Evolutionary conservation across 2,113 vertebrate species (phyloP).

Genomic region (Thalassoma bifasciatum): DNA sequence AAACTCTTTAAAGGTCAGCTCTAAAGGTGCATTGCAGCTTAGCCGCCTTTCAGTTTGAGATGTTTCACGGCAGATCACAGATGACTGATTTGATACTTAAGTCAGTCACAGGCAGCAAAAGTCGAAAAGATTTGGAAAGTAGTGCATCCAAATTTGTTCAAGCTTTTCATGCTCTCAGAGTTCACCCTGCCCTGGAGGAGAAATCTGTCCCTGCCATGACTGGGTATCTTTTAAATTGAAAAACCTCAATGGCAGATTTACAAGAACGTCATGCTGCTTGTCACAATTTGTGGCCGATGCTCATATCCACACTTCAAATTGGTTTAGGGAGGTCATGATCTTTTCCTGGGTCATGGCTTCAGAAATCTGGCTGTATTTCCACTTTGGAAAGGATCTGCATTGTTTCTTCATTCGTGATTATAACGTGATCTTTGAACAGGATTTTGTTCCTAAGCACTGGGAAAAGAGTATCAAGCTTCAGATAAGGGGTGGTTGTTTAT

Average conservation of each 20-base stretch:
- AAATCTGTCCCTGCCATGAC: conserved; percentile 16
- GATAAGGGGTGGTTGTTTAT: neutral
- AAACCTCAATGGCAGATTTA: neutral
- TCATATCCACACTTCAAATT: neutral
- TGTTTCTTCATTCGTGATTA: neutral
- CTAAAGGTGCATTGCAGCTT: neutral
- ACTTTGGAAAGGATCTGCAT: neutral
- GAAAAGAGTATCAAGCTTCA: neutral
- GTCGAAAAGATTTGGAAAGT: neutral
- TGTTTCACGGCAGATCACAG: conserved; percentile 6
- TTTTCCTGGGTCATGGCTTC: neutral
- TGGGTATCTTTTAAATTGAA: neutral
- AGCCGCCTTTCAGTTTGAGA: neutral
- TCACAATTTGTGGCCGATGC: neutral
- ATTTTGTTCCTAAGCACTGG: conserved; percentile 17
- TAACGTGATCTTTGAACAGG: neutral
- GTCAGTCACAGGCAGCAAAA: conserved; percentile 6
- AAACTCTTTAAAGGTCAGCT: conserved; percentile 10
- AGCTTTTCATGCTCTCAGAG: conserved; percentile 4
- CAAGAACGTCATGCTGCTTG: neutral
- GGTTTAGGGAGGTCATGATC: neutral
- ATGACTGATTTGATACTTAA: conserved; percentile 12
- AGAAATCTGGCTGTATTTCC: neutral
- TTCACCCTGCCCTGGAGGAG: conserved; percentile 3
- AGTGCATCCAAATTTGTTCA: conserved; percentile 27